Percentiles rank a stretch among this genome's conserved stretches.
phyloP scores from a whole-genome alignment of 2,797 vertebrate species.

The Brotula barbata region DNA sequence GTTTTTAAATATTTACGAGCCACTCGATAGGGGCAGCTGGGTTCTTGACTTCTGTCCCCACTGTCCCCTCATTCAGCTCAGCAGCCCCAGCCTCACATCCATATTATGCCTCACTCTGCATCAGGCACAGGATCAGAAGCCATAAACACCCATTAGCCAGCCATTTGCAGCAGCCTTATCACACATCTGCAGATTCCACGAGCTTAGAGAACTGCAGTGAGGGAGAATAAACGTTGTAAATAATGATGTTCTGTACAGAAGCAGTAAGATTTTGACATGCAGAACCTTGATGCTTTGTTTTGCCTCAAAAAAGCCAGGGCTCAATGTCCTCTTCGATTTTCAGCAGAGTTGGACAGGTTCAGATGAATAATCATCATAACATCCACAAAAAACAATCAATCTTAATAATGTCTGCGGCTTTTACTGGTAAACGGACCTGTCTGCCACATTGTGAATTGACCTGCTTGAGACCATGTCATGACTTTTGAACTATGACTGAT shows the following conservation, averaged over 20 bases:
- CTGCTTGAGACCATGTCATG: conserved; percentile 22
- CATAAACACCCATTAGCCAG: conserved; percentile 53
- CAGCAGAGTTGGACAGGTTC: no score
- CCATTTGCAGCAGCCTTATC: conserved; percentile 37
- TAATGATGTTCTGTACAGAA: no score
- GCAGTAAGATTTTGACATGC: no score
- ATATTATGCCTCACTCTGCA: conserved; percentile 33
- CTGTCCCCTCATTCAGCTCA: conserved; percentile 49
- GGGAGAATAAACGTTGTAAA: not conserved
- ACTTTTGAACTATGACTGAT: conserved; percentile 47
- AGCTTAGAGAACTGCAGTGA: conserved; percentile 16
- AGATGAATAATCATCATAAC: no score
- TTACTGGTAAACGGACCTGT: conserved; percentile 7
- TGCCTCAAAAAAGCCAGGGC: no score
- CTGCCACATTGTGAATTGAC: conserved; percentile 15
- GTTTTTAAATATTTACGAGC: conserved; percentile 82
- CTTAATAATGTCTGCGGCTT: not conserved
- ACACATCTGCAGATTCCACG: conserved; percentile 13
- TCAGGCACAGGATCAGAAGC: conserved; percentile 13
- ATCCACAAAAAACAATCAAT: no score
- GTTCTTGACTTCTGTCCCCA: conserved; percentile 59
- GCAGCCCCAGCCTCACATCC: conserved; percentile 34
- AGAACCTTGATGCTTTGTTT: no score
- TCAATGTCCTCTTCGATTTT: no score
- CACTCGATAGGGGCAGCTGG: conserved; percentile 74